phyloP scores from a whole-genome alignment of 2,113 vertebrate genomes.

The Condylura cristata region DNA sequence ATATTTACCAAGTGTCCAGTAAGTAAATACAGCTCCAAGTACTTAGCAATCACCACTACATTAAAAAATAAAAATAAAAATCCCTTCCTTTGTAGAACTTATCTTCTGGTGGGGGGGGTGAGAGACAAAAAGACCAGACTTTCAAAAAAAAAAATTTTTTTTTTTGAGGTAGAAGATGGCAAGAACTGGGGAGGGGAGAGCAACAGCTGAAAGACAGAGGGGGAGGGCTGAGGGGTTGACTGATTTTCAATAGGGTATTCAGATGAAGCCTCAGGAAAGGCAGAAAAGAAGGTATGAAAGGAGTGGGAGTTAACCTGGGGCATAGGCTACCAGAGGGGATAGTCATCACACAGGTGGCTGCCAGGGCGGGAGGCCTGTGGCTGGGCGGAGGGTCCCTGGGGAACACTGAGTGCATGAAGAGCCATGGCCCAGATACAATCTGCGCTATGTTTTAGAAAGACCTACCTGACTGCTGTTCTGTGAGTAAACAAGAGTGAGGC shows the following conservation, averaged over 20 bases:
- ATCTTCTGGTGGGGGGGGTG: not conserved
- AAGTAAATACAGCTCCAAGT: not conserved
- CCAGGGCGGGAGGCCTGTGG: not conserved
- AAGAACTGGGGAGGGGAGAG: not conserved
- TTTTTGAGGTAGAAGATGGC: not conserved
- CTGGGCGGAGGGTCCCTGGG: not conserved
- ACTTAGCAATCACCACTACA: not conserved
- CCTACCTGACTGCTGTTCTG: not conserved
- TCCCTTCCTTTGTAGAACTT: not conserved
- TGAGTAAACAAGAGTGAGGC: not conserved
- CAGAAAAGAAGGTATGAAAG: not conserved
- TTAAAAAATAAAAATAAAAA: not conserved
- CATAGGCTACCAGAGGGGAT: not conserved
- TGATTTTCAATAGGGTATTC: not conserved
- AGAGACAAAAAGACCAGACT: not conserved
- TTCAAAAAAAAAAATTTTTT: no score
- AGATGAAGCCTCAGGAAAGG: not conserved
- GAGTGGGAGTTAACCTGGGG: no score
- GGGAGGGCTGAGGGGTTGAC: not conserved
- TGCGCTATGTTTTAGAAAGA: not conserved
- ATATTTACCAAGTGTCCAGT: constrained; percentile 10
- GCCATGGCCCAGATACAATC: not conserved
- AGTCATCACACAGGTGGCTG: not conserved
- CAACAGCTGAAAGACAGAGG: not conserved
- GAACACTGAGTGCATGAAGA: not conserved